A percentile compares a stretch with the other conserved stretches of the same genome.
Conservation (phyloP, 2,888 invertebrate genomes). For the Fragum sueziense region DNA sequence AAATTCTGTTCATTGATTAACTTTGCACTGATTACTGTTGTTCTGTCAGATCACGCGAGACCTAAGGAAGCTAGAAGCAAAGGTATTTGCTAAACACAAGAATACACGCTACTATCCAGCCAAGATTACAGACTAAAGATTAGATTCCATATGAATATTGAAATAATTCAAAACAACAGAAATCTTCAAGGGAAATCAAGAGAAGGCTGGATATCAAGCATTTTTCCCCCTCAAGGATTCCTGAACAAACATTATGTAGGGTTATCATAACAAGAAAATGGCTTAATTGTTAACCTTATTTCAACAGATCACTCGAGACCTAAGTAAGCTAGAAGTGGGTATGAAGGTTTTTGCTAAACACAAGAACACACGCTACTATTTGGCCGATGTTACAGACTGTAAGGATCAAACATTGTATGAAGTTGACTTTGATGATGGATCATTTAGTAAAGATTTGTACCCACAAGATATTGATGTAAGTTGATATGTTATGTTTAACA, state of each 20-base stretch:
- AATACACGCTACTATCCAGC: slow-evolving; percentile 86
- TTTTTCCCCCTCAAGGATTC: too few relatives aligned
- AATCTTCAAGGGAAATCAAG: too few relatives aligned
- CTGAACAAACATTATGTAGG: too few relatives aligned
- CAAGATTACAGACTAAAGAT: slow-evolving; percentile 83
- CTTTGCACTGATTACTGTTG: too few relatives aligned
- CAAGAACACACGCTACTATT: slow-evolving; percentile 86
- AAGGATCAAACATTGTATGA: slow-evolving; percentile 84
- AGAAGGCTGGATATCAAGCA: too few relatives aligned
- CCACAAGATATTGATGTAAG: slow-evolving; percentile 85
- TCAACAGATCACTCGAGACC: slow-evolving; percentile 36
- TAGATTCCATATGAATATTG: slow-evolving; percentile 85
- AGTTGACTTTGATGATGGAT: slow-evolving; percentile 86
- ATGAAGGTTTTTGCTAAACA: slow-evolving; percentile 86
- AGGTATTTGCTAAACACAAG: slow-evolving; percentile 86
- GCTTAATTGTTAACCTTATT: too few relatives aligned
- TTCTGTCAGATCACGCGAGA: slow-evolving; percentile 29
- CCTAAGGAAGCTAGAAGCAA: slow-evolving; percentile 45
- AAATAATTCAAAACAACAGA: too few relatives aligned
- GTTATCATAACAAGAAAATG: too few relatives aligned
- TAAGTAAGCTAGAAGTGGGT: slow-evolving; percentile 64
- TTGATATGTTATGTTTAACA: too few relatives aligned
- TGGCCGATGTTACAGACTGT: slow-evolving; percentile 84
- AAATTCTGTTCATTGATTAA: too few relatives aligned
- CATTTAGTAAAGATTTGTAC: slow-evolving; percentile 86